Evolutionary conservation across 2,888 invertebrate genomes (phyloP).

Genomic region (Tachina lurida): DNA sequence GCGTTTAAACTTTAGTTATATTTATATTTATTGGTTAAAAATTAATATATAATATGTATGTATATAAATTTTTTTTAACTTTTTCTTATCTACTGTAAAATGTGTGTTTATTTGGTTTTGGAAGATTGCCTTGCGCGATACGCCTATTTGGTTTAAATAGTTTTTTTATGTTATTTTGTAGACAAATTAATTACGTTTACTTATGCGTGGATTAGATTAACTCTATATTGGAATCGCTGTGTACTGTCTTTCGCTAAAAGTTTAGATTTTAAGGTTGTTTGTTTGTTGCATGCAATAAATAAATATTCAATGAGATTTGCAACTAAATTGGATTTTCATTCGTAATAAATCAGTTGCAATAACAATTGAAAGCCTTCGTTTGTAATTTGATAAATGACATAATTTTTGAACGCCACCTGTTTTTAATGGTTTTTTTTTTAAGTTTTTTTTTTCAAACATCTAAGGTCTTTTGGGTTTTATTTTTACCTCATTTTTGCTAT

Average conservation of each 20-base stretch:
- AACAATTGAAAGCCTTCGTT: slow-evolving; percentile 49
- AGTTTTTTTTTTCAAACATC: slow-evolving; percentile 8
- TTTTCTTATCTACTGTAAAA: not conserved
- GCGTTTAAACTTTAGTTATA: slow-evolving; percentile 49
- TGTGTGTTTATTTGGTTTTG: slow-evolving; percentile 33
- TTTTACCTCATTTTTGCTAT: not conserved
- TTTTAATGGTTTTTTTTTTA: slow-evolving; percentile 36
- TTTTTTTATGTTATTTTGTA: slow-evolving; percentile 15
- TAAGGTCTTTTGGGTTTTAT: slow-evolving; percentile 44
- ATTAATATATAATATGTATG: not conserved
- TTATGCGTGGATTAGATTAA: slow-evolving; percentile 62
- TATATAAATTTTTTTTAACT: not conserved
- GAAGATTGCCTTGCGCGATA: slow-evolving; percentile 70
- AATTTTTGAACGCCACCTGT: slow-evolving; percentile 61
- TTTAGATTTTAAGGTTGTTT: slow-evolving; percentile 50
- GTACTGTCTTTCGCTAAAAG: slow-evolving; percentile 11
- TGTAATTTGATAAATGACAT: slow-evolving; percentile 59
- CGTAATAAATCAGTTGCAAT: slow-evolving; percentile 54
- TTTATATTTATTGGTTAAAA: slow-evolving; percentile 32
- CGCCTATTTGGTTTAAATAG: slow-evolving; percentile 64
- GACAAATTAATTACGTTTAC: slow-evolving; percentile 53
- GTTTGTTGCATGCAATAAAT: slow-evolving; percentile 30
- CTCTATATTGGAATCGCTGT: slow-evolving; percentile 16
- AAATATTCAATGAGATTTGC: slow-evolving; percentile 33
- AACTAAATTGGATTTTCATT: slow-evolving; percentile 48